These are phyloP conservation scores for Gymnopithys bicolor DNA, from an alignment of 2,797 vertebrate genomes.

Conservation along the genomic window DNA sequence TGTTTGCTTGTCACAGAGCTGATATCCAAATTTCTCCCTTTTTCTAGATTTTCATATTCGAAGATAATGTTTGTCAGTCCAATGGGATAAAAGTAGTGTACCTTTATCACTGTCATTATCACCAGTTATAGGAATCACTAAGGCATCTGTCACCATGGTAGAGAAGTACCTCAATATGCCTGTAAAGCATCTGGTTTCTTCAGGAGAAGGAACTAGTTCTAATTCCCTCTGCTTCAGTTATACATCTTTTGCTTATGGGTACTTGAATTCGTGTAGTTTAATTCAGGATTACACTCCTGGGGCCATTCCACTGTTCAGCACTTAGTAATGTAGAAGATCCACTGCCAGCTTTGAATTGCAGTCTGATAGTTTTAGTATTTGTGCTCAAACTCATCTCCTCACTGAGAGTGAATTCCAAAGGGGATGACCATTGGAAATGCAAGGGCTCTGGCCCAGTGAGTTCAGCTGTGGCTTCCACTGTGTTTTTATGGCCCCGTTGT, in stretches of 20 bases:
- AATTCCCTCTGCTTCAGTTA: slow-evolving; percentile 69
- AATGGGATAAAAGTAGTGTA: slow-evolving; percentile 11
- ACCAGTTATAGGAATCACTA: slow-evolving; percentile 40
- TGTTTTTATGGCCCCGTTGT: neutral
- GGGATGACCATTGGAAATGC: neutral
- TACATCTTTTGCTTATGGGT: slow-evolving; percentile 73
- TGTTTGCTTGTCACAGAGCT: neutral
- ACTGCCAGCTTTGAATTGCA: slow-evolving; percentile 63
- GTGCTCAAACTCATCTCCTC: slow-evolving; percentile 34
- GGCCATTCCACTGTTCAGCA: slow-evolving; percentile 63
- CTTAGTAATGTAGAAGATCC: slow-evolving; percentile 65
- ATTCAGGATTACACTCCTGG: slow-evolving; percentile 70
- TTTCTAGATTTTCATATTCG: neutral
- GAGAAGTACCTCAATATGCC: slow-evolving; percentile 29
- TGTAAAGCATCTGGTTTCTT: slow-evolving; percentile 66
- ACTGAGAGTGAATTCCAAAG: neutral
- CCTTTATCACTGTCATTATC: slow-evolving; percentile 40
- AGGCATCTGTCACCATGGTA: slow-evolving; percentile 30
- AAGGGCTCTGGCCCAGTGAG: neutral
- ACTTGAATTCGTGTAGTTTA: slow-evolving; percentile 71
- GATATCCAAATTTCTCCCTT: neutral
- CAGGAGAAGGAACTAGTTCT: slow-evolving; percentile 56
- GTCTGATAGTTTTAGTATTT: slow-evolving; percentile 61
- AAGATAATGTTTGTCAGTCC: slow-evolving; percentile 17
- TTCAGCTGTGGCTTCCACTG: neutral